Evolutionary conservation across 1,140 invertebrate genomes (phyloP), one percentile per base, ranked within the genome.

Genomic region (Hydropsyche tenuis): DNA sequence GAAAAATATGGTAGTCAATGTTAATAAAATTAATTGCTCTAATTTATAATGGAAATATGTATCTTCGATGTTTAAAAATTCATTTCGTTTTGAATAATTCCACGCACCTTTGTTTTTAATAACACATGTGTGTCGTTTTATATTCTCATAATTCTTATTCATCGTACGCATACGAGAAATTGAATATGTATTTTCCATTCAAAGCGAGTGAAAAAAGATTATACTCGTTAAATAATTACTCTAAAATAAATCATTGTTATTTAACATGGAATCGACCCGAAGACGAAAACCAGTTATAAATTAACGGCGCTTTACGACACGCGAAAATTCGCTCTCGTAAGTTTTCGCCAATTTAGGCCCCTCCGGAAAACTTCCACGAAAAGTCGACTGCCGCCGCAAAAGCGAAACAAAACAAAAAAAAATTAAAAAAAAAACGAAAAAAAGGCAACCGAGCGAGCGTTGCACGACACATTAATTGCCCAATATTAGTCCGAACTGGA

Each of bases 381-480:
- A 60, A 25, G 30, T 37, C 30, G 30, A 37, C 9, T 37, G 30
- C 30, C 30, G 9, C 30, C 30, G 30, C 30, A 9, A 23, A 18
- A 18, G 51, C 51, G 1, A 56, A 56, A 18, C 4, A 18, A 56
- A 56, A 9, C 16, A 11, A 22, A 60, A 25, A 23, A 60, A 60
- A 25, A 60, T 12, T 1, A 12, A 4, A n/a, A 53, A 53, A 53
- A 53, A 60, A 7, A 25, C 7, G 4, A 12, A 60, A 20, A 16
- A 18, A 53, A 53, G 30, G 56, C 18, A 60, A 53, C 20, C 11
- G 23, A 27, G 56, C 56, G 22, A 60, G 56, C 56, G 56, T 48
- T 20, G 68, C 68, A 70, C 68, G 68, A 53, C 51, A 70, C 68
- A 56, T 45, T 70, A 70, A 70, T 70, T 70, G 68, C 27, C n/a